Evolutionary conservation across 1,140 invertebrate genomes (phyloP).

Genomic region (Drosophila erecta): DNA sequence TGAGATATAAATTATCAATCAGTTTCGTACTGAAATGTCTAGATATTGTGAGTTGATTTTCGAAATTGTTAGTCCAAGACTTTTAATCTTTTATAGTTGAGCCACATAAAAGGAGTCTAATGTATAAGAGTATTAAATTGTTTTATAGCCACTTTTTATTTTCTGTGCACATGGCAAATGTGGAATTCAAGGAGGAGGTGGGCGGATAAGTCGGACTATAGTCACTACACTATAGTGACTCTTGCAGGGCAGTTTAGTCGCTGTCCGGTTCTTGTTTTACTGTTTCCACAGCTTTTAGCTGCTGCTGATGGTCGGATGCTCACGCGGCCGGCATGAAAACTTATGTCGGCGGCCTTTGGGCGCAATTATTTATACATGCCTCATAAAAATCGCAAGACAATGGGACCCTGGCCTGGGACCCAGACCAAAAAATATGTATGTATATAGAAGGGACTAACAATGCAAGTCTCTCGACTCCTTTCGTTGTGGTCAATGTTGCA

Average conservation of each 20-base stretch:
- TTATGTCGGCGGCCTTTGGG: constrained; percentile 83
- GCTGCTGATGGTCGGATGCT: constrained; percentile 63
- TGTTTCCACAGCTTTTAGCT: constrained; percentile 31
- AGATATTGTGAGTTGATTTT: too few species aligned
- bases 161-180: background rate
- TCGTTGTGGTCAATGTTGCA: constrained; percentile 55
- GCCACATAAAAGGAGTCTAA: too few species aligned
- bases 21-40: too few species aligned
- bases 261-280: constrained; percentile 36
- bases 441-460: constrained; percentile 44
- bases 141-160: background rate
- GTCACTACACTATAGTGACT: constrained; percentile 3
- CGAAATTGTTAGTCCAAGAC: too few species aligned
- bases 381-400: constrained; percentile 83
- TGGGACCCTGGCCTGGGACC: constrained; percentile 42
- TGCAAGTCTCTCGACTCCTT: constrained; percentile 51
- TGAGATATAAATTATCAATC: background rate
- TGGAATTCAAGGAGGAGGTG: constrained; percentile 26
- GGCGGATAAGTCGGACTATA: constrained; percentile 37
- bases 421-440: constrained; percentile 9
- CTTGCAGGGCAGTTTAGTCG: constrained; percentile 54
- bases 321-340: constrained; percentile 77
- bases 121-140: too few species aligned
- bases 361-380: constrained; percentile 83
- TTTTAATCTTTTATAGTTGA: too few species aligned